These are phyloP conservation scores for Apus apus DNA, from an alignment of 2,113 vertebrate genomes.

Conservation along the genomic window DNA sequence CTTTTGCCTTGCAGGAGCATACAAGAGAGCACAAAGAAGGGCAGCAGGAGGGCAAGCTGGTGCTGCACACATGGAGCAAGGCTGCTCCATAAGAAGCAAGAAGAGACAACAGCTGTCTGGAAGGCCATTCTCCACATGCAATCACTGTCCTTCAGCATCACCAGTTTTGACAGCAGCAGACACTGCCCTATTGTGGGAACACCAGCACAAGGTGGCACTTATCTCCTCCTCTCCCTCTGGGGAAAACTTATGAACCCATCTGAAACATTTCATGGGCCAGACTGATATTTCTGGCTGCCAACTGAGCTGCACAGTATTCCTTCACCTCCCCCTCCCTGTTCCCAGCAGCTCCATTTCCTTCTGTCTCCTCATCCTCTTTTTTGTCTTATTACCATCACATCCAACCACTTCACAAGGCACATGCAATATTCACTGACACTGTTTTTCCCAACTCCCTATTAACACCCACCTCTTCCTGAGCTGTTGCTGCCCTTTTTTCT, in stretches of 20 bases:
- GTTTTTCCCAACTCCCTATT: background rate
- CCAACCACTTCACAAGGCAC: background rate
- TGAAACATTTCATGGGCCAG: background rate
- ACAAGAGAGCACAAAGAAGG: rapidly evolving
- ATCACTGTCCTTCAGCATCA: background rate
- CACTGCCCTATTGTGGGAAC: background rate
- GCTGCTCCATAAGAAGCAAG: background rate
- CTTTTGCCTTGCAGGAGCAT: background rate
- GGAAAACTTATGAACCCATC: background rate
- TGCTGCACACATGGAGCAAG: rapidly evolving
- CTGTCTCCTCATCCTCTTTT: background rate
- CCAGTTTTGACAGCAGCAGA: background rate
- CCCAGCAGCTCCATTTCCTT: background rate
- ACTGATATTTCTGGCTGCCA: background rate
- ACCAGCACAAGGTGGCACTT: background rate
- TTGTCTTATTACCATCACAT: background rate
- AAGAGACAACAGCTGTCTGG: background rate
- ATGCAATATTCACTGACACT: background rate
- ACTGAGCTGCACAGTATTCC: background rate
- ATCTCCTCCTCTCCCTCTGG: background rate
- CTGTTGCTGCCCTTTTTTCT: background rate
- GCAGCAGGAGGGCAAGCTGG: background rate
- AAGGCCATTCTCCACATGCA: background rate
- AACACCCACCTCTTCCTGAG: background rate
- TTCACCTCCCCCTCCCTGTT: background rate